Base-by-base conservation (phyloP, 2,113 vertebrate species). In the Suricata suricatta region DNA sequence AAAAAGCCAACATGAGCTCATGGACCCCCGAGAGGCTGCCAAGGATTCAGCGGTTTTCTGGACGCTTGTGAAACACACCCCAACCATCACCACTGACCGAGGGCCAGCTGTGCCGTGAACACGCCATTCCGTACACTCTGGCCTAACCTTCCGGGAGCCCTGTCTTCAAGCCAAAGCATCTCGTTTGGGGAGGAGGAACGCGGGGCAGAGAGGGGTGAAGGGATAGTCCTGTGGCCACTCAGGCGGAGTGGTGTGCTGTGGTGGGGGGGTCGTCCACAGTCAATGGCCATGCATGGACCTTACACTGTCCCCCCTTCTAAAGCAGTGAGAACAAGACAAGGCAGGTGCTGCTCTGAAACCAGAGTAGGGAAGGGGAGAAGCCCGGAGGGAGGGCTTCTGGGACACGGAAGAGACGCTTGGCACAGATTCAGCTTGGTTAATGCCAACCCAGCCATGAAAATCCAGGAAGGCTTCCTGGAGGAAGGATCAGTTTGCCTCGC, bases 91-190 rank as follows among this genome's bases (percentile, higher is more conserved):
- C 50, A 19, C 0, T 19, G 41, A 38, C 91, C 3, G 25, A 71
- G 72, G 0, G 12, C 17, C 60, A 8, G 3, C 23, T 2, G 0
- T 0, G 2, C 23, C 4, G 11, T 8, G 29, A 80, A 15, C 12
- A 7, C 25, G 1, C 31, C 25, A 16, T 4, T 15, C 2, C 29
- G 8, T 2, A 0, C 14, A 3, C 50, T 12, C 92, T 44, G 27
- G 0, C 5, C 17, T 1, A 13, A 16, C 3, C 35, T 35, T 63
- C n/a, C 1, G 4, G 77, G 16, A 66, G 33, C 4, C 35, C 64
- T 33, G 33, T 35, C 68, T 60, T 84, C 47, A 33, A 31, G 66
- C 15, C 2, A 17, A 0, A 57, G 10, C 81, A 3, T 4, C 17
- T 50, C 6, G 0, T 14, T 19, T 60, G 3, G 66, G 89, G 66